Evolutionary conservation across 53 echinoderm and acorn worm species (phyloP).

Genomic region (Paelopatides confundens): DNA sequence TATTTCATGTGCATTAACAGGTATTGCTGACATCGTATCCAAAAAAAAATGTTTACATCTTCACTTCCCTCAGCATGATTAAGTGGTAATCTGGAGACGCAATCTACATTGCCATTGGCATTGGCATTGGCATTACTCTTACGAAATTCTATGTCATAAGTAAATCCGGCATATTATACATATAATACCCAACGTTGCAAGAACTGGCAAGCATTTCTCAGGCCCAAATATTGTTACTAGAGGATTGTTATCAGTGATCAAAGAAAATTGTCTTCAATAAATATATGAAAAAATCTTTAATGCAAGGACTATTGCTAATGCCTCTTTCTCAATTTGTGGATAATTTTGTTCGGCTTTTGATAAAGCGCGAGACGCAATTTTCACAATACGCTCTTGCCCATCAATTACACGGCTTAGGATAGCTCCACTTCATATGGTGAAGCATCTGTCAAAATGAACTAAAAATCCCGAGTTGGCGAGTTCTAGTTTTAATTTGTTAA

Average conservation of each 20-base stretch:
- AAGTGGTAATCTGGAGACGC: slow-evolving; percentile 55
- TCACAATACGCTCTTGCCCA: slow-evolving; percentile 35
- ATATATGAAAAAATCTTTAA: slow-evolving; percentile 21
- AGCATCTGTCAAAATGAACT: slow-evolving; percentile 70
- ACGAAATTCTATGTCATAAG: slow-evolving; percentile 62
- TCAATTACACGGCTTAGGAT: slow-evolving; percentile 56
- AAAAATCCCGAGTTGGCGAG: slow-evolving; percentile 61
- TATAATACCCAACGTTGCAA: no score
- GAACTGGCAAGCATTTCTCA: slow-evolving; percentile 39
- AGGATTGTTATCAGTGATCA: slow-evolving; percentile 64
- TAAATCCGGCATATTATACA: slow-evolving; percentile 53
- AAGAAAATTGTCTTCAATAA: slow-evolving; percentile 43
- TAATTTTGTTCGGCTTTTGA: slow-evolving; percentile 51
- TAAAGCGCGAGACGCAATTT: slow-evolving; percentile 40
- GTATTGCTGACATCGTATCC: no score
- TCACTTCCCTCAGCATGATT: no score
- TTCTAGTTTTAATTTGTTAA: slow-evolving; percentile 39
- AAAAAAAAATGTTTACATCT: no score
- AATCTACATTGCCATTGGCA: no score
- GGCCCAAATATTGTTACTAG: slow-evolving; percentile 51
- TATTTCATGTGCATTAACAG: slow-evolving; percentile 19
- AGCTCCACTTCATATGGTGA: slow-evolving; percentile 53
- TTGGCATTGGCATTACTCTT: slow-evolving; percentile 48
- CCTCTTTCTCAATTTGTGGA: slow-evolving; percentile 46
- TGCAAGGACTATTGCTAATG: slow-evolving; percentile 50